Evolutionary conservation across 1,140 invertebrate genomes (phyloP).

Genomic region (Caerostris extrusa): DNA sequence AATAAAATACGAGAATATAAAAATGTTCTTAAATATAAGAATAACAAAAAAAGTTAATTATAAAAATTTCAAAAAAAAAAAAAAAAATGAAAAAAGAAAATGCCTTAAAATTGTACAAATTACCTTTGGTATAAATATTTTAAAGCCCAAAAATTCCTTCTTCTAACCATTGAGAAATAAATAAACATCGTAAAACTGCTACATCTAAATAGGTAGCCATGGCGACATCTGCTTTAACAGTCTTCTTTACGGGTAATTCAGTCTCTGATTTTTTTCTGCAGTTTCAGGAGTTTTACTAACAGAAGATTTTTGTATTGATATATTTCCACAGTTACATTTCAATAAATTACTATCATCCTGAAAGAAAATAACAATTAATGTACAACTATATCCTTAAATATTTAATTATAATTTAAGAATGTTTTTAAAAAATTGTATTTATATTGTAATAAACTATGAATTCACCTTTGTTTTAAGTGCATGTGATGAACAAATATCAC

Average conservation of each 20-base stretch:
- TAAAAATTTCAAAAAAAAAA: too few species aligned
- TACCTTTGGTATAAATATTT: constrained; percentile 94
- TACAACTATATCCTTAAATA: not conserved
- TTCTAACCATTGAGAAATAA: constrained; percentile 98
- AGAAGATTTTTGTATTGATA: constrained; percentile 11
- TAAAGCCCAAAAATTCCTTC: constrained; percentile 98
- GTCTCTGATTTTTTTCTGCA: constrained; percentile 25
- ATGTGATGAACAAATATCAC: constrained; percentile 54
- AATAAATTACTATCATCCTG: constrained; percentile 59
- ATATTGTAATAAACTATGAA: not conserved
- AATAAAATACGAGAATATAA: too few species aligned
- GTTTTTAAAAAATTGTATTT: not conserved
- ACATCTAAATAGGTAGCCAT: constrained; percentile 97
- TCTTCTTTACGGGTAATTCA: not conserved
- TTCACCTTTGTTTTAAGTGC: constrained; percentile 57
- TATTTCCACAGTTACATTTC: constrained; percentile 71
- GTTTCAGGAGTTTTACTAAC: constrained; percentile 35
- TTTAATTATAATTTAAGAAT: not conserved
- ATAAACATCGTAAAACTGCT: constrained; percentile 96
- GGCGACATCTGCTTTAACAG: constrained; percentile 84
- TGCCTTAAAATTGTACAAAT: constrained; percentile 44
- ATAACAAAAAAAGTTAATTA: too few species aligned
- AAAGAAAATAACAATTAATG: not conserved
- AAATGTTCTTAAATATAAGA: too few species aligned
- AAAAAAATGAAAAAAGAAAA: too few species aligned